Conservation (phyloP, 2,888 invertebrate genomes). For the Chaitophorus viminalis region DNA sequence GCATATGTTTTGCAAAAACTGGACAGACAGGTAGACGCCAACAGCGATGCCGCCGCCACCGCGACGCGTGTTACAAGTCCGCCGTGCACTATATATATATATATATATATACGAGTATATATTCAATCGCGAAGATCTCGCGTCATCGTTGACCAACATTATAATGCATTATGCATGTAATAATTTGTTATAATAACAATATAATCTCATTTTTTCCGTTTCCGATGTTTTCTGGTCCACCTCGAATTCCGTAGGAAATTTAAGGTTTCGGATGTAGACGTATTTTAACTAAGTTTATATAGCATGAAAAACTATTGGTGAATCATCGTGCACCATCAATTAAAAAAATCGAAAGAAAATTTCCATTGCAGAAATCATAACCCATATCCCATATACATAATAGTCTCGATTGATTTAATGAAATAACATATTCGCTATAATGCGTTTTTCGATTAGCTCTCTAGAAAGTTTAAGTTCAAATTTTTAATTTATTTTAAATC, state of each 20-base stretch:
- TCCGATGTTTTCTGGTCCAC: not conserved
- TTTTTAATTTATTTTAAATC: not conserved
- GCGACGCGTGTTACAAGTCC: not conserved
- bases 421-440: too few relatives aligned
- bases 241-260: not conserved
- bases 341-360: not conserved
- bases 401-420: too few relatives aligned
- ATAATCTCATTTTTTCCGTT: not conserved
- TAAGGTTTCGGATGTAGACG: not conserved
- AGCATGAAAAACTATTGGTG: not conserved
- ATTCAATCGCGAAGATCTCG: not conserved
- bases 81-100: not conserved
- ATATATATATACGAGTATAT: too few relatives aligned
- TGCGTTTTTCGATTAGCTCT: not conserved
- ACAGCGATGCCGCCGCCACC: constrained; percentile 20
- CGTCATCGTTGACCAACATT: not conserved
- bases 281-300: too few relatives aligned
- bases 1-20: constrained; percentile 44
- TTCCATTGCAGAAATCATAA: too few relatives aligned
- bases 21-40: constrained; percentile 59
- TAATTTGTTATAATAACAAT: not conserved
- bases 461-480: not conserved
- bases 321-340: not conserved
- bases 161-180: too few relatives aligned
- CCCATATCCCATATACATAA: too few relatives aligned